Conservation (phyloP, 2,888 invertebrate genomes). For the Sinohyriopsis cumingii region DNA sequence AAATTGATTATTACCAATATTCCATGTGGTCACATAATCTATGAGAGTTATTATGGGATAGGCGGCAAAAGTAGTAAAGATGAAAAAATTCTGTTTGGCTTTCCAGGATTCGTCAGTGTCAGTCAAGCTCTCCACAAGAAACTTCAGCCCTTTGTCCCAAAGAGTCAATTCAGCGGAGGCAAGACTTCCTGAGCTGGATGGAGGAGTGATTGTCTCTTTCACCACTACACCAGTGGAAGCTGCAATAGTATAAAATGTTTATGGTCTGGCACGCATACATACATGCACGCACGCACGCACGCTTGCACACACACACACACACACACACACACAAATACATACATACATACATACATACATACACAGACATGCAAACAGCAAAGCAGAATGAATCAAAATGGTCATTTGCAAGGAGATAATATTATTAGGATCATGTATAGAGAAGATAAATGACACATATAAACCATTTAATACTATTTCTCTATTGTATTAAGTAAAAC, state of each 20-base stretch:
- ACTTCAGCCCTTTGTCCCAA: slow-evolving; percentile 1
- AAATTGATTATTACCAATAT: slow-evolving; percentile 20
- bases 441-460: too few species aligned
- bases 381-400: too few species aligned
- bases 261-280: too few species aligned
- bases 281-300: too few species aligned
- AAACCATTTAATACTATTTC: too few species aligned
- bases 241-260: background rate
- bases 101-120: slow-evolving; percentile 12
- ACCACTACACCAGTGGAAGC: background rate
- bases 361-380: too few species aligned
- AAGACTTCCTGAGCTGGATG: background rate
- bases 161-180: slow-evolving; percentile 9
- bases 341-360: too few species aligned
- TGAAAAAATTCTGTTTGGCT: slow-evolving; percentile 19
- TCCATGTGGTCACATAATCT: slow-evolving; percentile 46
- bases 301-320: too few species aligned
- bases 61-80: slow-evolving; percentile 21
- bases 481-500: too few species aligned
- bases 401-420: too few species aligned
- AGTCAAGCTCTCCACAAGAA: slow-evolving; percentile 18
- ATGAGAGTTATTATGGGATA: slow-evolving; percentile 35
- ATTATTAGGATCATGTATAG: too few species aligned
- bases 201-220: slow-evolving; percentile 3
- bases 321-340: too few species aligned